Evolutionary conservation across 2,113 vertebrate genomes (phyloP), one percentile per base, ranked within the genome.

Genomic region (Vidua macroura): DNA sequence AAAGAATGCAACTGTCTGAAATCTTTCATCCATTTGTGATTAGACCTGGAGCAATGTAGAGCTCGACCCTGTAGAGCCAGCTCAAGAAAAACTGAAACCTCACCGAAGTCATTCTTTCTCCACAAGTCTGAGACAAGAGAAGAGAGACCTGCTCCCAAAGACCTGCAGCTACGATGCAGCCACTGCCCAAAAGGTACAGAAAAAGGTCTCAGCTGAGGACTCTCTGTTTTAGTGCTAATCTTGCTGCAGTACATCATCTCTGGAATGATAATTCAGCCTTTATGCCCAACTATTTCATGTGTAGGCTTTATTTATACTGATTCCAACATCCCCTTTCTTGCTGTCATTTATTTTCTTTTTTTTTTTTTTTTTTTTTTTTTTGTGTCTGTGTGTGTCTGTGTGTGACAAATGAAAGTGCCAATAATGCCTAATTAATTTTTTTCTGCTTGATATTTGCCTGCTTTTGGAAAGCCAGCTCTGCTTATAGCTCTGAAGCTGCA

Each of bases 1-100:
- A 81, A 93, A 72, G 31, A 4, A 24, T 72, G 20, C 27, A 75
- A 56, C 46, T 55, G 10, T 64, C 25, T 87, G 68, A 95, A 81
- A 69, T 78, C 19, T 19, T 75, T 82, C 48, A 41, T 76, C 14
- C 8, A 13, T 83, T 91, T 95, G 15, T 93, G 27, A 48, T 90
- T 88, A 97, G 97, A 88, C 69, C 27, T 96, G 96, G 96, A 97
- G 63, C 3, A 66, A 97, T 28, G 81, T 97, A 53, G 95, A 97
- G 39, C 96, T 97, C 22, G 88, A 97, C 28, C 51, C 90, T 74
- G 84, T 95, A 66, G 82, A 97, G 30, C 78, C 94, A 78, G 67
- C 66, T 85, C 85, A 85, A 15, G 88, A 86, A 83, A 94, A 92
- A 68, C 66, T 59, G 60, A 93, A 96, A 59, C 86, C 81, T 68